A percentile compares a stretch with the other conserved stretches of the same genome.
Evolutionary conservation across 1,140 invertebrate species (phyloP).

Genomic region (Dolichoris vasculosae): DNA sequence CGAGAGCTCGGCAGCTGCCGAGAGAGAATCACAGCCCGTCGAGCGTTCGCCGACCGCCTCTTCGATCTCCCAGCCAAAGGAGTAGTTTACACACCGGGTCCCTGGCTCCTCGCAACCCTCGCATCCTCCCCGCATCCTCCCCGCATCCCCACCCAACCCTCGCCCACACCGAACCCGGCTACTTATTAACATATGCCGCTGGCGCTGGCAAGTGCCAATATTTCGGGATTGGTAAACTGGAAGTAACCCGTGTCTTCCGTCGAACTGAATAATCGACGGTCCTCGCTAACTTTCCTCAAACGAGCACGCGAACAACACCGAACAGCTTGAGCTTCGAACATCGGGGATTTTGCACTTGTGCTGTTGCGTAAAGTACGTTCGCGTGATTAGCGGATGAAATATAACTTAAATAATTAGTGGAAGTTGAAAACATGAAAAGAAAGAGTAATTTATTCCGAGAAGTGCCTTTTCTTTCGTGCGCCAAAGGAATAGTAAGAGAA

Average conservation of each 20-base stretch:
- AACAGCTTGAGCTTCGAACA: background rate
- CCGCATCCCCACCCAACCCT: slow-evolving; percentile 3
- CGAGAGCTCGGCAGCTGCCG: slow-evolving; percentile 59
- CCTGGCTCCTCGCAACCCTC: background rate
- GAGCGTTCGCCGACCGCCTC: slow-evolving; percentile 19
- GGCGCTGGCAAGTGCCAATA: slow-evolving; percentile 59
- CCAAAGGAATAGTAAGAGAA: background rate
- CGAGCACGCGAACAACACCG: background rate
- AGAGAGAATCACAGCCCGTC: slow-evolving; percentile 63
- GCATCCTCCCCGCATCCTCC: slow-evolving; percentile 18
- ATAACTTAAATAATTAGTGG: background rate
- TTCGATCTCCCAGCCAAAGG: background rate
- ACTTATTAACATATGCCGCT: slow-evolving; percentile 66
- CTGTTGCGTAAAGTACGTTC: background rate
- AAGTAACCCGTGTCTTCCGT: slow-evolving; percentile 55
- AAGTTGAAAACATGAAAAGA: background rate
- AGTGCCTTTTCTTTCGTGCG: background rate
- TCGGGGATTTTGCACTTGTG: background rate
- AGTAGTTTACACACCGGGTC: background rate
- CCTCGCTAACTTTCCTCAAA: background rate
- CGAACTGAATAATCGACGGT: slow-evolving; percentile 35
- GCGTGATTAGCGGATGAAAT: background rate
- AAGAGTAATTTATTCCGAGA: background rate
- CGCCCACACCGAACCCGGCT: background rate
- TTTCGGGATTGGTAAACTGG: slow-evolving; percentile 59